These are phyloP conservation scores for Agrochola macilenta DNA, from an alignment of 2,888 invertebrate genomes.

Conservation along the genomic window DNA sequence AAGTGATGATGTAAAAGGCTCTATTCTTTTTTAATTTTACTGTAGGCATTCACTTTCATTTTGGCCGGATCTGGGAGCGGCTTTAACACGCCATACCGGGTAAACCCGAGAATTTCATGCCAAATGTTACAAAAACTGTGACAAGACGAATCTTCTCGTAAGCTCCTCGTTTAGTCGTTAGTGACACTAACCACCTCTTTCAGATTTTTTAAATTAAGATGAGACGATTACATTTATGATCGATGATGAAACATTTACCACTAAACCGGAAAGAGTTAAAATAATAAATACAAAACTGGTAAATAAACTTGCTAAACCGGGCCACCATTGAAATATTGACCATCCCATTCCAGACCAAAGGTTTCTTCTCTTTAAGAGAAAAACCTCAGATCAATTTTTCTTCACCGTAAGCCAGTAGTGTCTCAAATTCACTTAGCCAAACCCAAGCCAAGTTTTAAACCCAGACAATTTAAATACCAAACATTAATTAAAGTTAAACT, in stretches of 20 bases:
- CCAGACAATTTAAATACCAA: not conserved
- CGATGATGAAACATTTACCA: too few relatives aligned
- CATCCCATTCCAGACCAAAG: too few relatives aligned
- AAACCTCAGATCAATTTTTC: too few relatives aligned
- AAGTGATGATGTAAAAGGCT: constrained; percentile 31
- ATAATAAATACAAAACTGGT: not conserved
- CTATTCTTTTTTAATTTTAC: not conserved
- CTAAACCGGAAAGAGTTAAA: too few relatives aligned
- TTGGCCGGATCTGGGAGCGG: constrained; percentile 31
- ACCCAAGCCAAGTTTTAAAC: not conserved
- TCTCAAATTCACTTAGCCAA: not conserved
- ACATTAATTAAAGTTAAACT: constrained; percentile 30
- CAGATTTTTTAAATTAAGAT: too few relatives aligned
- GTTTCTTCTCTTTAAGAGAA: not conserved
- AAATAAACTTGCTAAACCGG: not conserved
- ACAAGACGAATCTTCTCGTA: not conserved
- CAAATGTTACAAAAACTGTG: not conserved
- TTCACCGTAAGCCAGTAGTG: not conserved
- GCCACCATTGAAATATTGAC: not conserved
- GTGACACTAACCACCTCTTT: too few relatives aligned
- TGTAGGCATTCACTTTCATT: constrained; percentile 29
- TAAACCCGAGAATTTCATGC: not conserved
- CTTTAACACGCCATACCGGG: not conserved
- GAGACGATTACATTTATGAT: too few relatives aligned
- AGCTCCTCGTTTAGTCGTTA: too few relatives aligned